Percentiles rank a stretch among this genome's conserved stretches.
Evolutionary conservation across 2,113 vertebrate species (phyloP).

Genomic region (Hippopotamus amphibius): DNA sequence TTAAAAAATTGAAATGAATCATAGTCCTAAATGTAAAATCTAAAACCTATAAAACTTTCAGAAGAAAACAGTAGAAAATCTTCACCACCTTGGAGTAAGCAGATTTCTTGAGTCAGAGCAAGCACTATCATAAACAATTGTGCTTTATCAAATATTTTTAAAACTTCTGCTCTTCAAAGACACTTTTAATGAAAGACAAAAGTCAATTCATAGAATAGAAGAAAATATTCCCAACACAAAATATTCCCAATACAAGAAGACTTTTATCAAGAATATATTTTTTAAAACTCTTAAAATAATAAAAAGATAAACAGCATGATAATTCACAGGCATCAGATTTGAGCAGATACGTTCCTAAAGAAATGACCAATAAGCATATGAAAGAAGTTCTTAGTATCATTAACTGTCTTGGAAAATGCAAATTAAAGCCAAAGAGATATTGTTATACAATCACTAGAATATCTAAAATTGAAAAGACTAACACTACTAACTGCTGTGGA

Average conservation of each 20-base stretch:
- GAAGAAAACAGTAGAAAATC: background rate
- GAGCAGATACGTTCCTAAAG: background rate
- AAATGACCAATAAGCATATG: background rate
- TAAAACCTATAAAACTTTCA: background rate
- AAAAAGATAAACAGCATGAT: background rate
- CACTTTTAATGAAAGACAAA: background rate
- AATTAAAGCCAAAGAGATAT: background rate
- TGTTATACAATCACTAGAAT: background rate
- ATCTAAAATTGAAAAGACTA: background rate
- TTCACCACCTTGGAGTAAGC: background rate
- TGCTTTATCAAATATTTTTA: background rate
- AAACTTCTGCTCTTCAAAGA: background rate
- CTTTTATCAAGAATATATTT: background rate
- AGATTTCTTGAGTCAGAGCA: background rate
- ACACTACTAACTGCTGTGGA: background rate
- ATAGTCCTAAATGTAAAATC: background rate
- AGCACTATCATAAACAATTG: background rate
- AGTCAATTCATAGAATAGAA: background rate
- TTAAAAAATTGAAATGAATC: no score
- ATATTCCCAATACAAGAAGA: background rate
- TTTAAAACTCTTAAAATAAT: background rate
- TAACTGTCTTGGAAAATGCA: background rate
- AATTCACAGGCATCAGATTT: background rate
- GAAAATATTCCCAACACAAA: background rate
- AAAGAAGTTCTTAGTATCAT: background rate